These are phyloP conservation scores for Philaethria dido DNA, from an alignment of 2,888 invertebrate species.

Conservation along the genomic window DNA sequence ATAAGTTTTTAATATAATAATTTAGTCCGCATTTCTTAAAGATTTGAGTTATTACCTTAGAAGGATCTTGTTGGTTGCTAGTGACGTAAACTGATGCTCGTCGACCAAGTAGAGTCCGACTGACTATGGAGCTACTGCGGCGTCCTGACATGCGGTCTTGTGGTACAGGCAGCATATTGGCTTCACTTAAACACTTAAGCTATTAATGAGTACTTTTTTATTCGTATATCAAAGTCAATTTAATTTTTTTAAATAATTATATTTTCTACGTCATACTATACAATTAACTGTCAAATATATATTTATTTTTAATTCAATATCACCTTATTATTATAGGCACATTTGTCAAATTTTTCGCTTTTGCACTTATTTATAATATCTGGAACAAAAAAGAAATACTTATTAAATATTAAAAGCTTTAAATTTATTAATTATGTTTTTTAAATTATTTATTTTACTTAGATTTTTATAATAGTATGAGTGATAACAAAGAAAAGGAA, in stretches of 20 bases:
- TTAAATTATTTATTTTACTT: too few relatives aligned
- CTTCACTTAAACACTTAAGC: slow-evolving; percentile 29
- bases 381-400: slow-evolving; percentile 27
- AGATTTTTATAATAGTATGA: too few relatives aligned
- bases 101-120: slow-evolving; percentile 86
- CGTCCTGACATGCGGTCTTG: slow-evolving; percentile 85
- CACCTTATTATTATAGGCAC: slow-evolving; percentile 41
- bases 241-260: neutral
- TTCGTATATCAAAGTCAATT: neutral
- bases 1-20: too few relatives aligned
- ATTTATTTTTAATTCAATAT: slow-evolving; percentile 8
- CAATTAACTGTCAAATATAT: neutral
- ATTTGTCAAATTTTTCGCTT: slow-evolving; percentile 41
- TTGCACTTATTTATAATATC: neutral
- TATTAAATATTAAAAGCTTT: neutral
- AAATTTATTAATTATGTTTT: too few relatives aligned
- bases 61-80: slow-evolving; percentile 85
- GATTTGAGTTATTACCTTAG: too few relatives aligned
- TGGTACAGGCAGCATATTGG: slow-evolving; percentile 79
- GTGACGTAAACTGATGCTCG: slow-evolving; percentile 86
- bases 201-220: neutral
- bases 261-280: neutral
- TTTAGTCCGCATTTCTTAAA: too few relatives aligned
- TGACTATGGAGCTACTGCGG: slow-evolving; percentile 87
- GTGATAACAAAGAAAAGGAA: too few relatives aligned